phyloP scores from a whole-genome alignment of 1,140 invertebrate genomes.

The Dryas iulia region DNA sequence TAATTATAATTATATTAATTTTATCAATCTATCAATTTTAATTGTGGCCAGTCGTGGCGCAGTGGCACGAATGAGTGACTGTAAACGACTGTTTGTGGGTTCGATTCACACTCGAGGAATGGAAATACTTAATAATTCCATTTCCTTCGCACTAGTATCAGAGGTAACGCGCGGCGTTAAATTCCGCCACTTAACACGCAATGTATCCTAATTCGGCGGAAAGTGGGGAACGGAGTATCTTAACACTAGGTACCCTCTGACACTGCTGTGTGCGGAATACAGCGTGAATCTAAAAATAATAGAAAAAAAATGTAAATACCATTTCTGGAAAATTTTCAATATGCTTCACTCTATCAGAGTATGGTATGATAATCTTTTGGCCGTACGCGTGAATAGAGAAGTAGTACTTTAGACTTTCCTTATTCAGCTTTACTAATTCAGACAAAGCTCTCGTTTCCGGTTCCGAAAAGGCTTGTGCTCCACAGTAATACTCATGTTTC shows the following conservation, averaged over 20 bases:
- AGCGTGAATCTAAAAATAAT: neutral
- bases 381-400: slow-evolving; percentile 80
- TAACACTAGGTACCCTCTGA: too few relatives aligned
- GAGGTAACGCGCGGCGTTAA: neutral
- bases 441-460: slow-evolving; percentile 84
- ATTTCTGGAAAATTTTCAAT: slow-evolving; percentile 62
- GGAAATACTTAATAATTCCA: too few relatives aligned
- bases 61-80: too few relatives aligned
- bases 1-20: too few relatives aligned
- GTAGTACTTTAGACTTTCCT: slow-evolving; percentile 73
- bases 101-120: too few relatives aligned
- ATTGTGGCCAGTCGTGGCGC: too few relatives aligned
- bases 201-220: neutral
- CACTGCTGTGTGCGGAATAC: too few relatives aligned
- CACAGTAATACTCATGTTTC: slow-evolving; percentile 86
- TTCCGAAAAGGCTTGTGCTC: slow-evolving; percentile 86
- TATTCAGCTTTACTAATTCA: slow-evolving; percentile 61
- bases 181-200: neutral
- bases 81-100: too few relatives aligned
- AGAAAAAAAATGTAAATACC: slow-evolving; percentile 31
- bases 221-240: neutral
- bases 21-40: too few relatives aligned
- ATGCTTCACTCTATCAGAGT: slow-evolving; percentile 56
- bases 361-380: slow-evolving; percentile 69
- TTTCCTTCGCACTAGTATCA: too few relatives aligned